These are phyloP conservation scores for Megalops atlanticus DNA, from an alignment of 2,113 vertebrate genomes.

Conservation along the genomic window DNA sequence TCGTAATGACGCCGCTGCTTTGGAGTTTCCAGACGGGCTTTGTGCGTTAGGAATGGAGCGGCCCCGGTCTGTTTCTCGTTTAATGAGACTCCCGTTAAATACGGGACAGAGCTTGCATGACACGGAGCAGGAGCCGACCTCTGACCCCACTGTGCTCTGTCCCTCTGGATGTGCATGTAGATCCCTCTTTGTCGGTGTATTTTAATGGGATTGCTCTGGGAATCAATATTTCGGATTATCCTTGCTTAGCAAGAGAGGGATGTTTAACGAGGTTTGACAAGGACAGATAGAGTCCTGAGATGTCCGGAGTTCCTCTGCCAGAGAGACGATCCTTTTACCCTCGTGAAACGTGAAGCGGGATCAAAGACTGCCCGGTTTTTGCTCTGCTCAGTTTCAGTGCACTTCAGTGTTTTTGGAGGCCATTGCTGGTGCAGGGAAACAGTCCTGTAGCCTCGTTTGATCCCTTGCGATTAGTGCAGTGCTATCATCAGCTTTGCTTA, in stretches of 20 bases:
- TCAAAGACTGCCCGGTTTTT: no score
- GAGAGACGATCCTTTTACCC: not conserved
- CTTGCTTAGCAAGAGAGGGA: conserved; percentile 36
- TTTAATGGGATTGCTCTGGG: conserved; percentile 46
- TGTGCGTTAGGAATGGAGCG: no score
- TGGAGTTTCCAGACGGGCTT: not conserved
- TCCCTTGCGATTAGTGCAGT: not conserved
- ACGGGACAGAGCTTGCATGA: not conserved
- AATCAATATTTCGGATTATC: conserved; percentile 46
- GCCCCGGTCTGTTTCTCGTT: not conserved
- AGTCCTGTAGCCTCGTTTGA: not conserved
- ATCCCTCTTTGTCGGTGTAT: not conserved
- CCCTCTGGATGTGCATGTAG: no score
- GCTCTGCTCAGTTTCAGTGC: not conserved
- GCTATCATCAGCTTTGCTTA: not conserved
- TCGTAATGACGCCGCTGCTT: conserved; percentile 17
- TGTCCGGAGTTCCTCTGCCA: not conserved
- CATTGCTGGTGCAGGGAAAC: not conserved
- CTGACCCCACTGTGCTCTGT: not conserved
- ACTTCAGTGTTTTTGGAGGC: not conserved
- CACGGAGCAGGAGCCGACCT: not conserved
- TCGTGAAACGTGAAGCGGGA: not conserved
- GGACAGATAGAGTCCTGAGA: conserved; percentile 13
- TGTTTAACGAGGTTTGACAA: conserved; percentile 50
- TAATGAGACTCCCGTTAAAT: not conserved